Percentiles rank a stretch among this genome's conserved stretches.
Conservation (phyloP, 2,888 invertebrate species). For the Lycophotia porphyrea region DNA sequence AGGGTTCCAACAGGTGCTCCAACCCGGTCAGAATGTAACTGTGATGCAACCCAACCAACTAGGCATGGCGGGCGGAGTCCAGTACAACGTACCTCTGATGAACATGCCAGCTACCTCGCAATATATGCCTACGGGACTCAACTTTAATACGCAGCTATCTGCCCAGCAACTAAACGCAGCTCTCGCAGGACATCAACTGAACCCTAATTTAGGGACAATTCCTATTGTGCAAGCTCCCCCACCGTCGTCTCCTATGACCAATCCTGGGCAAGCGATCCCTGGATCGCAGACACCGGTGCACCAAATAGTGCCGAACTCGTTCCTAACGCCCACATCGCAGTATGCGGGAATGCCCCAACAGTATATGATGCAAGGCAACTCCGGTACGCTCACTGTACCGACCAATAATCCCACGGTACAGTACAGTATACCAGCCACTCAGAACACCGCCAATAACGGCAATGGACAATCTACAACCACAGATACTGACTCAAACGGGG, state of each 20-base stretch:
- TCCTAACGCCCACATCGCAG: slow-evolving; percentile 83
- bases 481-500: slow-evolving; percentile 79
- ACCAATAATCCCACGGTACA: slow-evolving; percentile 80
- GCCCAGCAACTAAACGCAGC: slow-evolving; percentile 87
- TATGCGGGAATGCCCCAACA: slow-evolving; percentile 82
- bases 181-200: slow-evolving; percentile 83
- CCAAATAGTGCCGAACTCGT: slow-evolving; percentile 82
- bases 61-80: slow-evolving; percentile 84
- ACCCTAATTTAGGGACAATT: slow-evolving; percentile 81
- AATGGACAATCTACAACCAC: slow-evolving; percentile 76
- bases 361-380: slow-evolving; percentile 84
- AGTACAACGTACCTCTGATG: slow-evolving; percentile 86
- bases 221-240: slow-evolving; percentile 85
- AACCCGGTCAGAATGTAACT: slow-evolving; percentile 85
- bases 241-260: slow-evolving; percentile 79
- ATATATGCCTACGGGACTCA: slow-evolving; percentile 85
- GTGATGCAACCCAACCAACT: slow-evolving; percentile 88
- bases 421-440: slow-evolving; percentile 79
- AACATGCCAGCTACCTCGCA: slow-evolving; percentile 84
- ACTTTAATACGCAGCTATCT: slow-evolving; percentile 84
- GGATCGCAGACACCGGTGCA: slow-evolving; percentile 81
- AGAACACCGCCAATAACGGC: slow-evolving; percentile 77
- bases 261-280: slow-evolving; percentile 74
- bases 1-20: slow-evolving; percentile 84
- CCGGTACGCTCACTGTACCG: slow-evolving; percentile 78